Percentiles rank a stretch among this genome's conserved stretches.
These are phyloP conservation scores for Dolichomitus sp. DNA, from an alignment of 2,888 invertebrate species.

Conservation along the genomic window DNA sequence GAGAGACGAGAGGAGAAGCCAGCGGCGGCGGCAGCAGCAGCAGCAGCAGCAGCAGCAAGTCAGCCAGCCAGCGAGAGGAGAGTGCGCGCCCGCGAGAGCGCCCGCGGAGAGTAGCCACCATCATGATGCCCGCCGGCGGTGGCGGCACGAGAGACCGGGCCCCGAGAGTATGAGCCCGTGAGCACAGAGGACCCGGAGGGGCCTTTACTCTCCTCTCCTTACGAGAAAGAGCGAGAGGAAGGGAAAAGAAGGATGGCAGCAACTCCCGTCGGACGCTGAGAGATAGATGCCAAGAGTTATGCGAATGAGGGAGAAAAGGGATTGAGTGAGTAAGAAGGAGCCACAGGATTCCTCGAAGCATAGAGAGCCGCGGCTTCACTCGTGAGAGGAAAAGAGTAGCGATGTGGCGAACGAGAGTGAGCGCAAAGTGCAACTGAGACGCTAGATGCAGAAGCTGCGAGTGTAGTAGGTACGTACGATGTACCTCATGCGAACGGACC, in stretches of 20 bases:
- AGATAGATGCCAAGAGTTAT: slow-evolving; percentile 7
- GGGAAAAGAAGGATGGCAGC: slow-evolving; percentile 47
- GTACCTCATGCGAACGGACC: slow-evolving; percentile 64
- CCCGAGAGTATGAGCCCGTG: slow-evolving; percentile 68
- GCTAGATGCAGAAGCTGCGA: slow-evolving; percentile 52
- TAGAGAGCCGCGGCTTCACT: slow-evolving; percentile 22
- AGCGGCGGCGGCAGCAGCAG: slow-evolving; percentile 29
- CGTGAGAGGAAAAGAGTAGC: slow-evolving; percentile 57
- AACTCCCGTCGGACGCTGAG: slow-evolving; percentile 10
- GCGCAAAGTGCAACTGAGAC: slow-evolving; percentile 50
- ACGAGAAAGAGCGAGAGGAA: slow-evolving; percentile 43
- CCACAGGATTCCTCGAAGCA: slow-evolving; percentile 48
- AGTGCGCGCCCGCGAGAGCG: slow-evolving; percentile 78
- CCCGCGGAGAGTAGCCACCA: slow-evolving; percentile 82
- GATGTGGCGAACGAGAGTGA: slow-evolving; percentile 35
- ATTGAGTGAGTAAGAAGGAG: slow-evolving; percentile 43
- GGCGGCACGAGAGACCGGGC: slow-evolving; percentile 66
- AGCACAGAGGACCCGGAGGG: slow-evolving; percentile 53
- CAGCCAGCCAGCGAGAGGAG: slow-evolving; percentile 72
- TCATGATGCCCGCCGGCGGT: slow-evolving; percentile 81
- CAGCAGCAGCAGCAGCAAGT: slow-evolving; percentile 26
- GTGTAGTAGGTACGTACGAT: slow-evolving; percentile 56
- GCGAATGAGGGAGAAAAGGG: slow-evolving; percentile 27
- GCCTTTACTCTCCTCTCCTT: slow-evolving; percentile 35
- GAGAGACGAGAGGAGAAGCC: slow-evolving; percentile 43